phyloP scores from a whole-genome alignment of 2,113 vertebrate species.

The Cephalophus harveyi region DNA sequence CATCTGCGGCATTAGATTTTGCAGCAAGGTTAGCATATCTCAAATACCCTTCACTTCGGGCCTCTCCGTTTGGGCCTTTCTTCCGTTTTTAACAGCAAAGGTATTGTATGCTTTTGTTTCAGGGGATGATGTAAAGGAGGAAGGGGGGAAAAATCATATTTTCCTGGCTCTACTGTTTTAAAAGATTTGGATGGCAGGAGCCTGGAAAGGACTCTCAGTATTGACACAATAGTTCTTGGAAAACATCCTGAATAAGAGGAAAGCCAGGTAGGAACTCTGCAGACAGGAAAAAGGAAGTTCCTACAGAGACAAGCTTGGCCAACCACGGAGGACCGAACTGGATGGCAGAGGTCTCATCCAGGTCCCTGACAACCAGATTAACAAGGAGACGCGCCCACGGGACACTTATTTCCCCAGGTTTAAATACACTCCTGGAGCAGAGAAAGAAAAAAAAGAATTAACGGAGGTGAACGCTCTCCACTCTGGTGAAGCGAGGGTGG shows the following conservation, averaged over 20 bases:
- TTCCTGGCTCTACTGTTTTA: background rate
- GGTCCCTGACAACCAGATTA: background rate
- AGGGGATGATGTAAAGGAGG: background rate
- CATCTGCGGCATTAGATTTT: background rate
- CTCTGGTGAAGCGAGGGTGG: background rate
- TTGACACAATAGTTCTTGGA: conserved; percentile 22
- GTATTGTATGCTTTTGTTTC: background rate
- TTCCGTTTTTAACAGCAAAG: background rate
- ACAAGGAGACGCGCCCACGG: background rate
- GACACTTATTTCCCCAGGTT: background rate
- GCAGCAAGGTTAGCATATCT: background rate
- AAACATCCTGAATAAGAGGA: conserved; percentile 21
- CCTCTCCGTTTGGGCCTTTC: background rate
- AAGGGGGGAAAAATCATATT: background rate
- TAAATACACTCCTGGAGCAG: background rate
- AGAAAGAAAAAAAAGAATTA: background rate
- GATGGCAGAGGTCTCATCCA: background rate
- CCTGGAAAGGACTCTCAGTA: background rate
- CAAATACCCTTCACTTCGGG: background rate
- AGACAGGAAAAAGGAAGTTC: background rate
- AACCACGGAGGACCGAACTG: background rate
- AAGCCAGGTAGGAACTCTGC: background rate
- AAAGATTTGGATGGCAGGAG: background rate
- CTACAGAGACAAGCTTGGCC: background rate
- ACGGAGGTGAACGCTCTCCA: background rate